Evolutionary conservation across 2,888 invertebrate genomes (phyloP), one percentile per base, ranked within the genome.

Genomic region (Capitulum mitella): DNA sequence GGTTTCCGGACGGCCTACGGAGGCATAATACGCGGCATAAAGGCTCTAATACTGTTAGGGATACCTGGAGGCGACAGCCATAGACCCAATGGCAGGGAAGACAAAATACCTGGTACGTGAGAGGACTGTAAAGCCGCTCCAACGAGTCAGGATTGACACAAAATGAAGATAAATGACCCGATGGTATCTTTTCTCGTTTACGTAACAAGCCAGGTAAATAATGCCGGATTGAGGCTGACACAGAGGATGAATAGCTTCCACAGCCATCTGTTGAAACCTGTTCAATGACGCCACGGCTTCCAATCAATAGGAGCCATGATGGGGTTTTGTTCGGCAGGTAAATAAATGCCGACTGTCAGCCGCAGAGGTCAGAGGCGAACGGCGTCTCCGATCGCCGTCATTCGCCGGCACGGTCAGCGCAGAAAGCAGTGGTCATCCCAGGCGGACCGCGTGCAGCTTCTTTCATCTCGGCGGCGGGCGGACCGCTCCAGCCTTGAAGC

Each of bases 121-220:
- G 37, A 8, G 8, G 70, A 70, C 70, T 70, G 70, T 70, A 40
- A 40, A 70, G 70, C 26, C 37, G 26, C 70, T 40, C 26, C 37
- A 70, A 40, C 70, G 40, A 10, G 40, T 34, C 37, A 40, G 29
- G 37, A 70, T 70, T 40, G 70, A 40, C 70, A 70, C 70, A 37
- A 70, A 70, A 70, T 70, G 70, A 70, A 70, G 70, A 70, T 70
- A 70, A 70, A 70, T 70, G 70, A 40, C 40, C 37, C 26, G 70
- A 70, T 70, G 26, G 70, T 70, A 70, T 70, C 70, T 70, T 70
- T 40, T 70, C 70, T 70, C 70, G 70, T 70, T 70, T 70, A 70
- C 70, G 70, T 70, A 70, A 70, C 70, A 70, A 70, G 70, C 70
- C 70, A 40, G 40, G 70, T 70, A 70, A 70, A 70, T 70, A 70